Conservation (phyloP, 1,140 invertebrate species). For the Microvelia longipes region DNA sequence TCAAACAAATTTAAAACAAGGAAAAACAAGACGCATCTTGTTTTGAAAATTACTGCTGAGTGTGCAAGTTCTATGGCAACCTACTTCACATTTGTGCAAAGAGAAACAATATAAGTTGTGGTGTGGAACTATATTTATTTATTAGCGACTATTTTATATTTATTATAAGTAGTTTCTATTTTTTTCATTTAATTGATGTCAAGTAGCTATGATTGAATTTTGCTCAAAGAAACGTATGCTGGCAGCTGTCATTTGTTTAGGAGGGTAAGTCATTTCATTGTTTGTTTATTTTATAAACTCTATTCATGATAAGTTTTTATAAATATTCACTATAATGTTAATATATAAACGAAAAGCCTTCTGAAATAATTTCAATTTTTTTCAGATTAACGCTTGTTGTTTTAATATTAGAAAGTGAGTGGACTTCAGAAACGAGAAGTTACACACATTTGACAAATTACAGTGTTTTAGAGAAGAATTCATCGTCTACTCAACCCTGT, state of each 20-base stretch:
- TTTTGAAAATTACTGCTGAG: too few species aligned
- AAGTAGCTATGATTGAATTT: slow-evolving; percentile 23
- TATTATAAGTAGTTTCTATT: too few species aligned
- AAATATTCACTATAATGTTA: not conserved
- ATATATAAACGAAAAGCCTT: slow-evolving; percentile 1
- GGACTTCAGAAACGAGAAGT: slow-evolving; percentile 39
- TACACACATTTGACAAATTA: slow-evolving; percentile 35
- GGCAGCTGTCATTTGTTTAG: slow-evolving; percentile 21
- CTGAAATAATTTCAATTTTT: slow-evolving; percentile 23
- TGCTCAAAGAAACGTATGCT: slow-evolving; percentile 24
- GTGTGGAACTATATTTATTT: too few species aligned
- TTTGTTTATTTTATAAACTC: not conserved
- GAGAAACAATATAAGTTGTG: too few species aligned
- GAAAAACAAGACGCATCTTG: too few species aligned
- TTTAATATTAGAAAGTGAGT: slow-evolving; percentile 59
- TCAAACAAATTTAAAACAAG: too few species aligned
- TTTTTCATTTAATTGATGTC: too few species aligned
- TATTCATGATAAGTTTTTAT: not conserved
- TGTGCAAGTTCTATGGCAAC: too few species aligned
- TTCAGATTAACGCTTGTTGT: slow-evolving; percentile 57
- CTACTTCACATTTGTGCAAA: too few species aligned
- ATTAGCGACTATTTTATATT: too few species aligned
- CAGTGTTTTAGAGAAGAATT: slow-evolving; percentile 50
- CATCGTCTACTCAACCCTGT: slow-evolving; percentile 38
- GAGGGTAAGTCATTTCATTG: slow-evolving; percentile 20